A percentile compares a stretch with the other conserved stretches of the same genome.
These are phyloP conservation scores for Tapera naevia DNA, from an alignment of 2,797 vertebrate genomes.

Conservation along the genomic window DNA sequence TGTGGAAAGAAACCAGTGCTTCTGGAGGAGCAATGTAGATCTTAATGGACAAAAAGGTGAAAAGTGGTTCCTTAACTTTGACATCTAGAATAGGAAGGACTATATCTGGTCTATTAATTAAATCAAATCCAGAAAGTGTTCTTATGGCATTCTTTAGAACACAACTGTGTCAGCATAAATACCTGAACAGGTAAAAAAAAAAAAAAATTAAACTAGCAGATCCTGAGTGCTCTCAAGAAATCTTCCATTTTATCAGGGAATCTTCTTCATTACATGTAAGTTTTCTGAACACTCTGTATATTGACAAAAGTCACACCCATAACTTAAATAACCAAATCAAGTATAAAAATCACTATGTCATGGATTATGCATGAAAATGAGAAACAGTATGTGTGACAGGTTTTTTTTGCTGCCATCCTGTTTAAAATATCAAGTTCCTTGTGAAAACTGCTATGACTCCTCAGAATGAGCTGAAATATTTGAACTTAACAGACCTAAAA, in stretches of 20 bases:
- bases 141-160: background rate
- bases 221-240: background rate
- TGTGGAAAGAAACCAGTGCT: background rate
- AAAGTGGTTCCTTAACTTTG: background rate
- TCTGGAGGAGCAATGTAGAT: background rate
- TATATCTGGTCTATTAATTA: background rate
- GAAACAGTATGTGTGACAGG: background rate
- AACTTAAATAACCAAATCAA: background rate
- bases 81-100: background rate
- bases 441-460: background rate
- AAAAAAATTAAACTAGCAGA: background rate
- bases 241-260: background rate
- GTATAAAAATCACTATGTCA: constrained; percentile 4
- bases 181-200: background rate
- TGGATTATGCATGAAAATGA: constrained; percentile 40
- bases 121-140: background rate
- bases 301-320: background rate
- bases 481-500: background rate
- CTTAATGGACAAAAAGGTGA: background rate
- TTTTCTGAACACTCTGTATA: background rate
- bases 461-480: background rate
- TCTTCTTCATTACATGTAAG: background rate
- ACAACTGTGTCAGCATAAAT: background rate
- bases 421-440: background rate
- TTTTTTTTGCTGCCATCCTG: constrained; percentile 25